Evolutionary conservation across 2,797 vertebrate genomes (phyloP), one percentile per base, ranked within the genome.

Genomic region (Pantherophis alleghaniensis): DNA sequence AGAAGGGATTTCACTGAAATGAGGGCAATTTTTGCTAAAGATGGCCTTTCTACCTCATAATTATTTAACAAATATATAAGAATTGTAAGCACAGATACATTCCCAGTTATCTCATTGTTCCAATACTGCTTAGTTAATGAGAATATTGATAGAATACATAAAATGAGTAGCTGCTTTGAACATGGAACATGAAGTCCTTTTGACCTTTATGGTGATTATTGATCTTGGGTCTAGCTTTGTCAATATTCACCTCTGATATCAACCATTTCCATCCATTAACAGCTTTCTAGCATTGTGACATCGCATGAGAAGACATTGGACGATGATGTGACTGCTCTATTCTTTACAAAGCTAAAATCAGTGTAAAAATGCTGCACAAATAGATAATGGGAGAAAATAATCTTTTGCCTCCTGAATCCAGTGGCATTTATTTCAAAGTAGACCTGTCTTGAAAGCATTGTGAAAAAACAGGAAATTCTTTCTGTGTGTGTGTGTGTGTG

Each of bases 171-270:
- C 93, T 96, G 92, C 93, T 95, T 96, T 95, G 96, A 94, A 94
- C 63, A 93, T 88, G 93, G 63, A 93, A 95, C 56, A 94, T 94
- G 94, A 96, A 97, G 93, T 96, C 91, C 91, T 96, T 94, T 96
- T 96, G 95, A 96, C 94, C 95, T 96, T 83, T 90, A 88, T 93
- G 91, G 55, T 96, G 89, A 93, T 56, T 96, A 95, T 93, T 95
- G 95, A 96, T 95, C 92, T 95, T 92, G 92, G 60, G 10, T 92
- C 94, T 89, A 86, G 32, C 88, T 92, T 89, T 94, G 91, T 96
- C 96, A 96, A 94, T 96, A 95, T 94, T 96, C 87, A 92, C 90
- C 74, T 96, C 90, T 93, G 66, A 7, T 66, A 91, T 94, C 94
- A 96, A 88, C 91, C 92, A 61, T 87, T 47, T 96, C 93, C 94